These are phyloP conservation scores for Dicyrtoma fusca DNA, from an alignment of 2,888 invertebrate species.

Conservation along the genomic window DNA sequence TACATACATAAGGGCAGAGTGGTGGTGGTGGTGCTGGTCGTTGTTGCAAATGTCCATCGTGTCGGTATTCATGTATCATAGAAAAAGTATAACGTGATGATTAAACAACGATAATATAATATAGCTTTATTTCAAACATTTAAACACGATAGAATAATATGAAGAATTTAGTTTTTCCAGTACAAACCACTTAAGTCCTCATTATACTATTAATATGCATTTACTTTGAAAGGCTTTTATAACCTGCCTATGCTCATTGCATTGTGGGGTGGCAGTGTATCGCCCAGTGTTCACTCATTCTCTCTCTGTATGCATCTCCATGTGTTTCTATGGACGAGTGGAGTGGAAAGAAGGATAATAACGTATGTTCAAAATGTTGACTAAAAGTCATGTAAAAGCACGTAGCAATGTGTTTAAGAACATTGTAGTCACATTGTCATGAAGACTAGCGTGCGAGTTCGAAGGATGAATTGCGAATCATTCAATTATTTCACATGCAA, in stretches of 20 bases:
- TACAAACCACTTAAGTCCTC: slow-evolving; percentile 29
- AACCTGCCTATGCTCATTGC: background rate
- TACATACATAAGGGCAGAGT: background rate
- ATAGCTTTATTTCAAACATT: background rate
- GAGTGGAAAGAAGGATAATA: background rate
- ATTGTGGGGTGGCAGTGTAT: background rate
- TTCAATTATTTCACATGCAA: slow-evolving; percentile 57
- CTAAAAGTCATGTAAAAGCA: slow-evolving; percentile 35
- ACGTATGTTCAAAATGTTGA: slow-evolving; percentile 19
- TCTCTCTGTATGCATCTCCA: too few species aligned
- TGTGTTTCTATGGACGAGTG: background rate
- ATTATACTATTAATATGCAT: slow-evolving; percentile 26
- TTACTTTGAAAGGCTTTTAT: background rate
- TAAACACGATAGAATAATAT: slow-evolving; percentile 8
- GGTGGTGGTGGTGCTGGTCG: background rate
- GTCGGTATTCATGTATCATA: background rate
- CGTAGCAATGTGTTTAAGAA: slow-evolving; percentile 46
- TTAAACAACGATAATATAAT: background rate
- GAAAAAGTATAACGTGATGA: background rate
- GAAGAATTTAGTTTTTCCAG: slow-evolving; percentile 3
- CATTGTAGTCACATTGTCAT: slow-evolving; percentile 56
- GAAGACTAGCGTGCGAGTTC: slow-evolving; percentile 36
- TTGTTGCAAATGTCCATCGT: background rate
- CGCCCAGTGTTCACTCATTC: slow-evolving; percentile 9
- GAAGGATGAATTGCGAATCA: slow-evolving; percentile 56